Conservation (phyloP, 2,113 vertebrate genomes). For the Hippocampus zosterae region DNA sequence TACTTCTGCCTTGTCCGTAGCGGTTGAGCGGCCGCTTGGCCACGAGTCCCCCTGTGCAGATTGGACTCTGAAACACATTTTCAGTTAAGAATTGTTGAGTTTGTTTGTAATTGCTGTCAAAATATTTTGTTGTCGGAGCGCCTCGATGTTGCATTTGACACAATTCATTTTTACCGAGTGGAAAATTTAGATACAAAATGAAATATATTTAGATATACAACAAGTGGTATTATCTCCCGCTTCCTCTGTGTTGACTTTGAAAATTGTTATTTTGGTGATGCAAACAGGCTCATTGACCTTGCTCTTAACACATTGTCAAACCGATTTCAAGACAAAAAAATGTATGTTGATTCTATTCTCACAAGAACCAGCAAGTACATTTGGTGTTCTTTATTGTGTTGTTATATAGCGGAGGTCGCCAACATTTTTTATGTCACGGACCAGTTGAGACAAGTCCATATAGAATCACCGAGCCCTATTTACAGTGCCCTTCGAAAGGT, state of each 20-base stretch:
- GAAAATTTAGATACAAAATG: too few species aligned
- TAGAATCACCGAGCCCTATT: too few species aligned
- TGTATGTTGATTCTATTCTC: not conserved
- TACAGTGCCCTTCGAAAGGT: too few species aligned
- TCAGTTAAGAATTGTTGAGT: not conserved
- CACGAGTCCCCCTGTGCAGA: constrained; percentile 2
- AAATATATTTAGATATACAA: too few species aligned
- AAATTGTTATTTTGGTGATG: not conserved
- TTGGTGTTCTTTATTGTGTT: not conserved
- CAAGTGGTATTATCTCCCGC: too few species aligned
- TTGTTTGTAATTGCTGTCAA: not conserved
- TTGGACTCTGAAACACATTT: not conserved
- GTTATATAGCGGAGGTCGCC: too few species aligned
- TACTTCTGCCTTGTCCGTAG: constrained; percentile 10
- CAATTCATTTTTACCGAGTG: not conserved
- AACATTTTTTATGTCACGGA: too few species aligned
- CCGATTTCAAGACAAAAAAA: not conserved
- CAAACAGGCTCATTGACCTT: not conserved
- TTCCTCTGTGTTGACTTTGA: too few species aligned
- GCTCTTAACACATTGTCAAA: not conserved
- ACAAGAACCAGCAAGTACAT: not conserved
- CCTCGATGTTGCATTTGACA: not conserved
- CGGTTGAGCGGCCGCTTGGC: constrained; percentile 12
- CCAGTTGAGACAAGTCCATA: too few species aligned
- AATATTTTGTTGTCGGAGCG: not conserved